These are phyloP conservation scores for Carollia perspicillata DNA, from an alignment of 2,113 vertebrate species.

Conservation along the genomic window DNA sequence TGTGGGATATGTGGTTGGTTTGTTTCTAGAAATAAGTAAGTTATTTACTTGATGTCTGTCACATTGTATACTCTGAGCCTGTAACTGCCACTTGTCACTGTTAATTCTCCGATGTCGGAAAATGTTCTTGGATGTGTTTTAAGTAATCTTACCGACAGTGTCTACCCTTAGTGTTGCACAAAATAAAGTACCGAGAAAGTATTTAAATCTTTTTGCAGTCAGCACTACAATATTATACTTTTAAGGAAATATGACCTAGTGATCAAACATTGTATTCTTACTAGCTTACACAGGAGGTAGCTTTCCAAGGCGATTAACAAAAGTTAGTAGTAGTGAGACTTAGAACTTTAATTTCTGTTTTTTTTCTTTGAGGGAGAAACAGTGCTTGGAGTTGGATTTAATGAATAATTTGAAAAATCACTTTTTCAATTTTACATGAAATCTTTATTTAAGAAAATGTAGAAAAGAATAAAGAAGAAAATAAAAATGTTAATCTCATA, in stretches of 20 bases:
- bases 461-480: not conserved
- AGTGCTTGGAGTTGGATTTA: not conserved
- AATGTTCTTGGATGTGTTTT: constrained; percentile 25
- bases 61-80: not conserved
- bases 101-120: not conserved
- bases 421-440: constrained; percentile 14
- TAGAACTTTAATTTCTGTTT: not conserved
- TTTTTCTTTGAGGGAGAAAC: not conserved
- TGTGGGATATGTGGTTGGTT: not conserved
- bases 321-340: not conserved
- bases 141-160: not conserved
- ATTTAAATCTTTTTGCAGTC: not conserved
- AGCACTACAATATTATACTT: not conserved
- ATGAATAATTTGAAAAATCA: constrained; percentile 8
- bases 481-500: not conserved
- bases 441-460: not conserved
- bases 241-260: not conserved
- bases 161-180: not conserved
- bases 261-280: not conserved
- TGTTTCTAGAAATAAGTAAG: constrained; percentile 26
- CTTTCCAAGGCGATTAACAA: not conserved
- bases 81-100: not conserved
- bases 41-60: not conserved
- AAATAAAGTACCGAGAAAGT: not conserved
- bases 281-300: not conserved